Evolutionary conservation across 2,797 vertebrate genomes (phyloP).

Genomic region (Eptatretus atami): DNA sequence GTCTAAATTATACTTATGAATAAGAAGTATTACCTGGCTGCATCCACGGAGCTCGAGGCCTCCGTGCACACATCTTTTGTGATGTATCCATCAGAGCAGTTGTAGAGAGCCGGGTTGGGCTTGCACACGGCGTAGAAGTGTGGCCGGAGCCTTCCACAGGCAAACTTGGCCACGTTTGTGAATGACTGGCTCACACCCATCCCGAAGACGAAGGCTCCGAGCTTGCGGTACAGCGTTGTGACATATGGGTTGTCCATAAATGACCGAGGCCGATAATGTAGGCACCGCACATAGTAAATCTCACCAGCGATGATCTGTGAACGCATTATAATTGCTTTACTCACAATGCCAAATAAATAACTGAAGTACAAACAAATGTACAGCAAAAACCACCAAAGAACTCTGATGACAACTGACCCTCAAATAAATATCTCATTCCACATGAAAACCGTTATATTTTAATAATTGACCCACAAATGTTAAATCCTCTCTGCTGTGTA

Average conservation of each 20-base stretch:
- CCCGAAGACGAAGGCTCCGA: slow-evolving; percentile 29
- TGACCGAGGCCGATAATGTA: slow-evolving; percentile 14
- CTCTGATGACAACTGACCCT: too few relatives aligned
- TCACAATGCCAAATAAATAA: too few relatives aligned
- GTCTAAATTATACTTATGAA: neutral
- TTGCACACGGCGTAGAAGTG: slow-evolving; percentile 27
- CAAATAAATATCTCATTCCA: too few relatives aligned
- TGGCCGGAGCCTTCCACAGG: slow-evolving; percentile 24
- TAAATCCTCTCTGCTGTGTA: too few relatives aligned
- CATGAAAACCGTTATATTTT: too few relatives aligned
- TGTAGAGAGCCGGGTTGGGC: slow-evolving; percentile 18
- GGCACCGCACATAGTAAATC: slow-evolving; percentile 18
- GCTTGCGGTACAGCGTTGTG: slow-evolving; percentile 25
- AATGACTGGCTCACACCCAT: slow-evolving; percentile 24
- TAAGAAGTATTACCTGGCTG: slow-evolving; percentile 17
- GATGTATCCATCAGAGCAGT: slow-evolving; percentile 16
- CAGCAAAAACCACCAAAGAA: too few relatives aligned
- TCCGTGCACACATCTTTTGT: slow-evolving; percentile 14
- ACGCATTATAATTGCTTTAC: neutral
- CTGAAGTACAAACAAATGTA: too few relatives aligned
- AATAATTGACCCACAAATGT: too few relatives aligned
- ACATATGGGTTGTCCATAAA: slow-evolving; percentile 19
- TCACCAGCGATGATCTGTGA: slow-evolving; percentile 24
- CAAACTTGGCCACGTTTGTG: slow-evolving; percentile 31
- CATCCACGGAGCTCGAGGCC: slow-evolving; percentile 13